A percentile compares a stretch with the other conserved stretches of the same genome.
Evolutionary conservation across 2,797 vertebrate genomes (phyloP).

Genomic region (Bovichtus diacanthus): DNA sequence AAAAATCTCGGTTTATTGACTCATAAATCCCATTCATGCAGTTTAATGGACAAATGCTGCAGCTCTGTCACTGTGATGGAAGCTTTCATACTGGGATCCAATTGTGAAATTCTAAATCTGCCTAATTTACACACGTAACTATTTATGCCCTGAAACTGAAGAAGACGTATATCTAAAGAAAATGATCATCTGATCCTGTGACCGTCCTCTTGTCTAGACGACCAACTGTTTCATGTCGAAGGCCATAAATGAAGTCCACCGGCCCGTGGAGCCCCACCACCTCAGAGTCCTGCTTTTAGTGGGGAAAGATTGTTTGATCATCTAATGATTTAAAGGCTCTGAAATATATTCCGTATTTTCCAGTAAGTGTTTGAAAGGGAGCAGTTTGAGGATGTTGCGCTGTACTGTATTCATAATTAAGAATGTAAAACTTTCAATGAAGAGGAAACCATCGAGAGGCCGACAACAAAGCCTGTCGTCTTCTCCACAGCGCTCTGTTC

Average conservation of each 20-base stretch:
- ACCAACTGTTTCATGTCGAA: background rate
- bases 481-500: background rate
- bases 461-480: background rate
- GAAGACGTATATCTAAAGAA: background rate
- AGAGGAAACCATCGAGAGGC: background rate
- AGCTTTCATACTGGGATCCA: background rate
- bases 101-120: constrained; percentile 6
- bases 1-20: background rate
- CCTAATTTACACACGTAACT: background rate
- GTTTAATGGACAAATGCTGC: constrained; percentile 2
- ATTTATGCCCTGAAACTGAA: background rate
- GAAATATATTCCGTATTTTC: background rate
- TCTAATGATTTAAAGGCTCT: background rate
- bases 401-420: background rate
- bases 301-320: background rate
- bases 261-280: background rate
- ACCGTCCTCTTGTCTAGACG: background rate
- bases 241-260: background rate
- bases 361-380: constrained; percentile 2
- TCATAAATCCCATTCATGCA: background rate
- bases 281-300: background rate
- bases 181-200: background rate
- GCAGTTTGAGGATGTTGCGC: background rate
- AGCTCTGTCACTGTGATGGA: constrained; percentile 1
- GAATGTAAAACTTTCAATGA: constrained; percentile 9